Evolutionary conservation across 2,888 invertebrate genomes (phyloP).

Genomic region (Drosophila basisetae): DNA sequence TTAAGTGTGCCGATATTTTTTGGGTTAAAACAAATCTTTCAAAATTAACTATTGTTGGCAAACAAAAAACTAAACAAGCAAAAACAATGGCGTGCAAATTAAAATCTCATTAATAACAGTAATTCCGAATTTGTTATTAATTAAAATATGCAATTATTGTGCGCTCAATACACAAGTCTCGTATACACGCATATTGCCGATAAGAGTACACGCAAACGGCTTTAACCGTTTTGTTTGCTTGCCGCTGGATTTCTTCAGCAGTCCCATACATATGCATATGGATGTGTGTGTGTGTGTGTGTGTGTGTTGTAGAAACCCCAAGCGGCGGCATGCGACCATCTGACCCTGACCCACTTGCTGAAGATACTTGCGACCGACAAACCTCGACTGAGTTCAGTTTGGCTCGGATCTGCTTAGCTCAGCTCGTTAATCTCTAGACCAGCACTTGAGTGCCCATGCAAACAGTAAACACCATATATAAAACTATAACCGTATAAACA

Average conservation of each 20-base stretch:
- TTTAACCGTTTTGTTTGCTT: slow-evolving; percentile 41
- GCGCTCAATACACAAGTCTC: slow-evolving; percentile 23
- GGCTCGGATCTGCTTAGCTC: slow-evolving; percentile 33
- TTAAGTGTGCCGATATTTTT: slow-evolving; percentile 3
- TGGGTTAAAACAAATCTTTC: slow-evolving; percentile 2
- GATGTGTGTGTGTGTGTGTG: neutral
- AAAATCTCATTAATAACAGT: slow-evolving; percentile 66
- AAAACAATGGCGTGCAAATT: slow-evolving; percentile 45
- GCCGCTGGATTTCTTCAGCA: slow-evolving; percentile 30
- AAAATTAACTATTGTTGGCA: slow-evolving; percentile 6
- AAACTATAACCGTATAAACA: slow-evolving; percentile 56
- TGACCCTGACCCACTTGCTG: slow-evolving; percentile 79
- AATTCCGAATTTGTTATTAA: slow-evolving; percentile 52
- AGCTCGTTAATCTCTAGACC: slow-evolving; percentile 69
- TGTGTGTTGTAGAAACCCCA: slow-evolving; percentile 30
- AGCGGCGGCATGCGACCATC: slow-evolving; percentile 53
- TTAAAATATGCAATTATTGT: slow-evolving; percentile 60
- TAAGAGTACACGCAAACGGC: slow-evolving; percentile 63
- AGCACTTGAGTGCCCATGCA: slow-evolving; percentile 37
- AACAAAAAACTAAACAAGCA: slow-evolving; percentile 22
- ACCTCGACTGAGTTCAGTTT: slow-evolving; percentile 17
- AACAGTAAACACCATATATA: slow-evolving; percentile 42
- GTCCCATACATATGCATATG: slow-evolving; percentile 1
- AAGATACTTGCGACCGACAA: slow-evolving; percentile 61
- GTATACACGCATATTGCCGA: slow-evolving; percentile 24